These are phyloP conservation scores for Vipera latastei DNA, from an alignment of 2,797 vertebrate species.

Conservation along the genomic window DNA sequence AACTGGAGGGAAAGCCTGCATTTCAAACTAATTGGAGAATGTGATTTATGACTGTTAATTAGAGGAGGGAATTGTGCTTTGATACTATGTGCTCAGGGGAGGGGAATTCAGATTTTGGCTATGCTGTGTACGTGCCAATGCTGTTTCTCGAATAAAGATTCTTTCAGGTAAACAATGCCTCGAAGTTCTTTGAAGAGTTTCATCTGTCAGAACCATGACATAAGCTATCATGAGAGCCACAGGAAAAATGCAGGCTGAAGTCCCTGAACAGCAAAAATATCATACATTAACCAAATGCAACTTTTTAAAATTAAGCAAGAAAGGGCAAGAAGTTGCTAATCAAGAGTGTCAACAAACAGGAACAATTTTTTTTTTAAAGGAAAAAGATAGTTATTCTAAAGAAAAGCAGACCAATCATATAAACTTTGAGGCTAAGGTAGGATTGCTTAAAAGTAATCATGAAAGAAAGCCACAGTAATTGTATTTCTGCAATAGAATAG, in stretches of 20 bases:
- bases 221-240: not conserved
- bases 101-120: too few relatives aligned
- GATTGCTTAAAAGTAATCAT: not conserved
- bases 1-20: too few relatives aligned
- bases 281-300: not conserved
- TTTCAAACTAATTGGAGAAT: too few relatives aligned
- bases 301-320: not conserved
- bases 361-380: not conserved
- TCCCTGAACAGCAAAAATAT: not conserved
- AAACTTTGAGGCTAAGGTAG: not conserved
- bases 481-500: not conserved
- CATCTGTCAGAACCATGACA: too few relatives aligned
- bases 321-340: not conserved
- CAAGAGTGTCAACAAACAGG: not conserved
- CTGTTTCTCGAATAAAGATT: too few relatives aligned
- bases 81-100: too few relatives aligned
- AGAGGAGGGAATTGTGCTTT: too few relatives aligned
- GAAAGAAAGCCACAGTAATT: not conserved
- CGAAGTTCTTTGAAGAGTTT: too few relatives aligned
- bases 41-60: too few relatives aligned
- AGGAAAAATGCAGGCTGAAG: not conserved
- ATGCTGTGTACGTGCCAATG: too few relatives aligned
- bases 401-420: not conserved
- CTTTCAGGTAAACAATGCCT: too few relatives aligned
- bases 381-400: not conserved